Percentiles rank a stretch among this genome's conserved stretches.
Conservation (phyloP, 2,113 vertebrate species). For the Carassius auratus region DNA sequence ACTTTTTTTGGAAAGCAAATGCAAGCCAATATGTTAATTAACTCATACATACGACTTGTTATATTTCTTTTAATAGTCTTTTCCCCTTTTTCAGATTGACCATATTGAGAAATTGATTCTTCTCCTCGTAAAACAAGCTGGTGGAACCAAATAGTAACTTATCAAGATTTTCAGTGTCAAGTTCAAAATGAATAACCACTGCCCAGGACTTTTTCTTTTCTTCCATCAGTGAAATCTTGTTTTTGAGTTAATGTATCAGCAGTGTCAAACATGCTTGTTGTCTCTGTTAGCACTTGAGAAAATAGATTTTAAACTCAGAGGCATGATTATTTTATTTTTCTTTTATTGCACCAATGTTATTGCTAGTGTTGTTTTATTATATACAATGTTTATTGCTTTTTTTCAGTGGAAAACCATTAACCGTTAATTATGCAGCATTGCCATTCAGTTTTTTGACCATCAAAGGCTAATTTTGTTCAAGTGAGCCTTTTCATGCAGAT, state of each 20-base stretch:
- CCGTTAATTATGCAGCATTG: background rate
- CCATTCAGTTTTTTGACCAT: background rate
- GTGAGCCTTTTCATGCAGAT: background rate
- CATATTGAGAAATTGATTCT: slow-evolving; percentile 68
- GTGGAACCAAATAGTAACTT: slow-evolving; percentile 45
- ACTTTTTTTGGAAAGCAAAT: background rate
- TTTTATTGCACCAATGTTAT: background rate
- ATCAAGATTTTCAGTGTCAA: background rate
- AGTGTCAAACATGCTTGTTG: no score
- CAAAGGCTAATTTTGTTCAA: background rate
- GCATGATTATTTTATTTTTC: background rate
- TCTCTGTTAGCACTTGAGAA: no score
- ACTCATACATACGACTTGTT: no score
- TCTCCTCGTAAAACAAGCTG: slow-evolving; percentile 57
- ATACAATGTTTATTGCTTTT: background rate
- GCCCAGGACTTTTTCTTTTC: no score
- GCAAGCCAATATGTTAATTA: background rate
- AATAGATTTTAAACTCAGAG: background rate
- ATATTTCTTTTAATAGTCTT: no score
- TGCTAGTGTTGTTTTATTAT: slow-evolving; percentile 9
- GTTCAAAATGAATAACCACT: no score
- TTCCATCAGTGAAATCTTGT: no score
- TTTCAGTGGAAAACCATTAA: background rate
- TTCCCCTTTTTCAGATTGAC: slow-evolving; percentile 63
- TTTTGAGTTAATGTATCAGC: no score